Evolutionary conservation across 2,113 vertebrate species (phyloP).

Genomic region (Eolophus roseicapilla): DNA sequence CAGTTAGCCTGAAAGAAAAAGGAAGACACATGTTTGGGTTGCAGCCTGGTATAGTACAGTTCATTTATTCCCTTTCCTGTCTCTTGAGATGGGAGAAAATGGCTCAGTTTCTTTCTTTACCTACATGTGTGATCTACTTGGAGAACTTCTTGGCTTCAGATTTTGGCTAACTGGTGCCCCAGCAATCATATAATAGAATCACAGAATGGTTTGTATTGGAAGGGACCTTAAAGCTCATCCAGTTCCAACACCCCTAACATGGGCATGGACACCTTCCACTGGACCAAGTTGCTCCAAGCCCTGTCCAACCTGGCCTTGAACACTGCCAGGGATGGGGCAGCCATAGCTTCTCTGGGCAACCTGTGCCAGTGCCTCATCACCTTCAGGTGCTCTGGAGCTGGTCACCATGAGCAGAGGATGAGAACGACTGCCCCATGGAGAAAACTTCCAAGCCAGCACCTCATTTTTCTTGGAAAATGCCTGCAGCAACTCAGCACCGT

Average conservation of each 20-base stretch:
- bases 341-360: neutral
- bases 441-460: neutral
- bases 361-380: neutral
- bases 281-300: neutral
- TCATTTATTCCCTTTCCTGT: neutral
- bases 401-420: neutral
- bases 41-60: neutral
- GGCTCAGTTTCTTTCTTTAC: neutral
- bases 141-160: neutral
- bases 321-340: neutral
- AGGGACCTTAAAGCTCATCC: neutral
- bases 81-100: neutral
- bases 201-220: neutral
- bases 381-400: neutral
- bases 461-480: neutral
- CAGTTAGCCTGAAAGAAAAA: neutral
- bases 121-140: accelerated
- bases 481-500: neutral
- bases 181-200: neutral
- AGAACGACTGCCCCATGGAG: neutral
- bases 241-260: neutral
- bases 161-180: neutral
- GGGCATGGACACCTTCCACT: neutral
- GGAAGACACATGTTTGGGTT: neutral
- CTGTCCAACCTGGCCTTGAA: neutral